phyloP scores from a whole-genome alignment of 2,888 invertebrate species.

The Pristionchus entomophagus region DNA sequence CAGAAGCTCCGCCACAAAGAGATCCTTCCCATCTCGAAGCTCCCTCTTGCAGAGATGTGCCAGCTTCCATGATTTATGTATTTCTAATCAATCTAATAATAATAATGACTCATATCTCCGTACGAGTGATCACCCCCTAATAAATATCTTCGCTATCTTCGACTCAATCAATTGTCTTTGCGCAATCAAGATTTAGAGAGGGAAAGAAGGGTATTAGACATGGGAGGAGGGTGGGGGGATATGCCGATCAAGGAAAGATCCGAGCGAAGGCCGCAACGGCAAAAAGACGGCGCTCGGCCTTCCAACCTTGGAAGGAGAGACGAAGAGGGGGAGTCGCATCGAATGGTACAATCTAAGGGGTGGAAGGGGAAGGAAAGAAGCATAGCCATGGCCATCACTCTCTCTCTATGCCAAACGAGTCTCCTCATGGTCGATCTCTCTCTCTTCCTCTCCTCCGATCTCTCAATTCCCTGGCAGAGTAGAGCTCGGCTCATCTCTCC shows the following conservation, averaged over 20 bases:
- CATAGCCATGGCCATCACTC: conserved; percentile 20
- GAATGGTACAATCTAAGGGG: conserved; percentile 33
- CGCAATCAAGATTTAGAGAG: not conserved
- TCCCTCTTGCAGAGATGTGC: not conserved
- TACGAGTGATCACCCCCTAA: conserved; percentile 36
- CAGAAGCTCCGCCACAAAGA: conserved; percentile 19
- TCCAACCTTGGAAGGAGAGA: not conserved
- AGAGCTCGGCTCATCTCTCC: conserved; percentile 21
- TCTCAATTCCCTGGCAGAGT: not conserved
- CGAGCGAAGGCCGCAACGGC: conserved; percentile 19
- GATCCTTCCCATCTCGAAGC: conserved; percentile 25
- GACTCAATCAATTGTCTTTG: not conserved
- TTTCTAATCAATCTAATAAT: not conserved
- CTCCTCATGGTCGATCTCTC: conserved; percentile 23
- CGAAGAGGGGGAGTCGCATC: not conserved
- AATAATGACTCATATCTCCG: conserved; percentile 36
- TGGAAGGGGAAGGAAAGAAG: not conserved
- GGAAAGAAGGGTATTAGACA: not conserved
- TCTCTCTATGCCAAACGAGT: conserved; percentile 41
- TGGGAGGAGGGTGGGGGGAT: not conserved
- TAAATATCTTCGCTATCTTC: not conserved
- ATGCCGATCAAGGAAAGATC: conserved; percentile 19
- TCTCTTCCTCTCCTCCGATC: not conserved
- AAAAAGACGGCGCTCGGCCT: conserved; percentile 43
- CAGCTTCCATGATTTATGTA: not conserved